Evolutionary conservation across 2,113 vertebrate species (phyloP).

Genomic region (Eclectus roratus): DNA sequence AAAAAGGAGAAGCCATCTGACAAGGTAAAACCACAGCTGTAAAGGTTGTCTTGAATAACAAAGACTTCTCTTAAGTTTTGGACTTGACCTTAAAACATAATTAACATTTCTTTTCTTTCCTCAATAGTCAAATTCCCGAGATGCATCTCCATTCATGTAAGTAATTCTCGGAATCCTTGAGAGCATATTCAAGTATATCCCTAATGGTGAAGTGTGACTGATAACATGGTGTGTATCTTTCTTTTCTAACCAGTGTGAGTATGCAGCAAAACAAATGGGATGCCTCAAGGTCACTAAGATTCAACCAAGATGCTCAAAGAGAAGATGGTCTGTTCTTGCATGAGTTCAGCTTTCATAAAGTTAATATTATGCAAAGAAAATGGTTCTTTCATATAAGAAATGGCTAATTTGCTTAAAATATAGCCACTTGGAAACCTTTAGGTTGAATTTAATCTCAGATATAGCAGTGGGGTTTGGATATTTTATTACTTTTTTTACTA

Average conservation of each 20-base stretch:
- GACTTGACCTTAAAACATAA: not conserved
- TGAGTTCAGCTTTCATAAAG: not conserved
- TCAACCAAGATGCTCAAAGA: conserved; percentile 95
- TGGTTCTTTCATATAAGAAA: not conserved
- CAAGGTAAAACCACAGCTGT: conserved; percentile 76
- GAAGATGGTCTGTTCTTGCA: conserved; percentile 85
- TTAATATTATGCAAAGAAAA: not conserved
- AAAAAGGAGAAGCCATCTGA: conserved; percentile 87
- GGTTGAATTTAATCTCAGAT: not conserved
- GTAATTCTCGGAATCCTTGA: conserved; percentile 58
- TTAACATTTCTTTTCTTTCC: not conserved
- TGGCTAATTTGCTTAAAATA: not conserved
- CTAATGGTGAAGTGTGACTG: not conserved
- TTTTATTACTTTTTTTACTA: not conserved
- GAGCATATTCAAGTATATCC: not conserved
- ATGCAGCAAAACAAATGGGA: conserved; percentile 96
- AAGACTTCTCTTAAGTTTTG: not conserved
- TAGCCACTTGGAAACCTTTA: not conserved
- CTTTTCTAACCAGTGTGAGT: conserved; percentile 81
- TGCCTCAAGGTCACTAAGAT: conserved; percentile 88
- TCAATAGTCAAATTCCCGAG: conserved; percentile 79
- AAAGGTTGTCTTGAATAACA: not conserved
- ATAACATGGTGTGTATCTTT: not conserved
- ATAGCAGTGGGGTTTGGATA: not conserved
- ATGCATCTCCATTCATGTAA: conserved; percentile 91